Base-by-base conservation (phyloP, 2,888 invertebrate genomes). In the Merodon equestris region DNA sequence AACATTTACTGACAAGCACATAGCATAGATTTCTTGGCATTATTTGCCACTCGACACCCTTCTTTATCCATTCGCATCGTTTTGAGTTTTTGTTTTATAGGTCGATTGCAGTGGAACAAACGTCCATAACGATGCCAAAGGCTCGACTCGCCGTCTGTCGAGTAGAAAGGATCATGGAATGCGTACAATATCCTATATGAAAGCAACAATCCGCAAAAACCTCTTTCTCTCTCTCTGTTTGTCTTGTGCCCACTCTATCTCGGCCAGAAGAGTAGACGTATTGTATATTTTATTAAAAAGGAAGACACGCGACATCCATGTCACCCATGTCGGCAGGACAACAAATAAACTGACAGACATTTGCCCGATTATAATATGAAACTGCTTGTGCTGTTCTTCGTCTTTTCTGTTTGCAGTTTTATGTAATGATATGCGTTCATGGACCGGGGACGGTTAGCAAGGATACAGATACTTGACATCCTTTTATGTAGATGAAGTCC, bases 281-380 rank as follows among this genome's bases (percentile, higher is more conserved):
- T 17, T 27, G 19, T 7, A 48, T 27, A 51, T 63, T 71, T 71
- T 71, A 71, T 71, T 71, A 72, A 64, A 72, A 71, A 54, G 19
- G 48, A 51, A 53, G 57, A 57, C 64, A 64, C 72, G 64, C 72
- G 72, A 57, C 63, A 74, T 61, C 40, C 47, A 45, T 73, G 73
- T 73, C 73, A 67, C 67, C 60, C 61, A 66, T 60, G 66, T 67
- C 67, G 54, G 45, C 61, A 56, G 60, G 54, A 57, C 53, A 61
- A 61, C 67, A 74, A 68, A 68, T 63, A 68, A 74, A 74, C 74
- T 68, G 74, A 68, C 74, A 68, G 67, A 74, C 74, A 73, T 66
- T 73, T 73, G 66, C 73, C 73, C 63, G 74, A 57, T 68, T 61
- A 74, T 63, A 72, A 58, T 72, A 58, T 58, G 64, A 12, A 12